These are phyloP conservation scores for Nematopogon swammerdamellus DNA, from an alignment of 2,888 invertebrate genomes.

Conservation along the genomic window DNA sequence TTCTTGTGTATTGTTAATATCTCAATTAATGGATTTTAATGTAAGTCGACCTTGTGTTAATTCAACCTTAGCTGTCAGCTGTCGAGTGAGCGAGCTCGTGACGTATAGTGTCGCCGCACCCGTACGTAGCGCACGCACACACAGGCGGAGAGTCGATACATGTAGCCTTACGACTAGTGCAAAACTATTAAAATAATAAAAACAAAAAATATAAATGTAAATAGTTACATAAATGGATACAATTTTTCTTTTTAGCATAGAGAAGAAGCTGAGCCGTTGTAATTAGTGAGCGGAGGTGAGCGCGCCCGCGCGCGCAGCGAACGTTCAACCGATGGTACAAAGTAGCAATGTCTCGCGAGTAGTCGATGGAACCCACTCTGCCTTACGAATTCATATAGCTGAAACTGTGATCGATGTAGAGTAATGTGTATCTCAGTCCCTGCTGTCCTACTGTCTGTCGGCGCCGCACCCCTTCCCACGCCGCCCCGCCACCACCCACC, in stretches of 20 bases:
- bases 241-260: slow-evolving; percentile 2
- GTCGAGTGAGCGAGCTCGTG: too few relatives aligned
- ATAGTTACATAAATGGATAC: slow-evolving; percentile 1
- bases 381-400: neutral
- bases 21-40: slow-evolving; percentile 13
- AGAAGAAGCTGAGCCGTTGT: slow-evolving; percentile 1
- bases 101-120: too few relatives aligned
- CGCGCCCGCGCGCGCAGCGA: neutral
- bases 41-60: slow-evolving; percentile 6
- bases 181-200: slow-evolving; percentile 45
- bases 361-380: slow-evolving; percentile 6
- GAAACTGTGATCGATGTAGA: too few relatives aligned
- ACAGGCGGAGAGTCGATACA: slow-evolving; percentile 36
- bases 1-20: slow-evolving; percentile 11
- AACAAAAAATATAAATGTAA: slow-evolving; percentile 21
- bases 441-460: too few relatives aligned
- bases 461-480: too few relatives aligned
- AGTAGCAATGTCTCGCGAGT: slow-evolving; percentile 6
- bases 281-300: neutral
- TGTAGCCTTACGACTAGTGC: slow-evolving; percentile 57
- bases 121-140: too few relatives aligned
- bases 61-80: neutral
- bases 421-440: too few relatives aligned
- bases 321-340: neutral
- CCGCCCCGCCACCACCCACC: too few relatives aligned